These are phyloP conservation scores for Crematogaster levior DNA, from an alignment of 2,888 invertebrate genomes.

Conservation along the genomic window DNA sequence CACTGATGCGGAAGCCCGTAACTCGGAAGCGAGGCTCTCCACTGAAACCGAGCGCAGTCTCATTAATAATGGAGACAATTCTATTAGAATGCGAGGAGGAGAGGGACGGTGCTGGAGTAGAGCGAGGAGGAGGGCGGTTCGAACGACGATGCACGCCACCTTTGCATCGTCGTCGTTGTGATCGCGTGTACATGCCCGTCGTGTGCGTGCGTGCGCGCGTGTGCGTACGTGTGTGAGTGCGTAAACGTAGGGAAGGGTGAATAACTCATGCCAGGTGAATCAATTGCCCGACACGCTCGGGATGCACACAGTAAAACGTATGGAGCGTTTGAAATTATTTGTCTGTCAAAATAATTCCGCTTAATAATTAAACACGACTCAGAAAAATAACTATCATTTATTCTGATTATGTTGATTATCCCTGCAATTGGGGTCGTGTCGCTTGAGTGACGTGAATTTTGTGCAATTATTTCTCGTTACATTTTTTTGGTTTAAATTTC, in stretches of 20 bases:
- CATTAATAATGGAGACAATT: slow-evolving; percentile 81
- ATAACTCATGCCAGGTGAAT: slow-evolving; percentile 40
- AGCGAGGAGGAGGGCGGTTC: slow-evolving; percentile 18
- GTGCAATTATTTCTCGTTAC: not conserved
- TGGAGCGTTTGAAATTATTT: not conserved
- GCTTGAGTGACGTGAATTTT: not conserved
- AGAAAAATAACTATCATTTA: not conserved
- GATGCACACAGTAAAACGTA: slow-evolving; percentile 4
- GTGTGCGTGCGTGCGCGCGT: slow-evolving; percentile 29
- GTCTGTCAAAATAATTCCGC: not conserved
- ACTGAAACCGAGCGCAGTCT: slow-evolving; percentile 67
- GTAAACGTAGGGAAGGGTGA: slow-evolving; percentile 43
- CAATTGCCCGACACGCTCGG: slow-evolving; percentile 37
- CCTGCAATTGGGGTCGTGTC: not conserved
- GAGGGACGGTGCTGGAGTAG: not conserved
- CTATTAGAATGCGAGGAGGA: slow-evolving; percentile 75
- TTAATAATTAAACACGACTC: not conserved
- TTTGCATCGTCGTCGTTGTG: slow-evolving; percentile 24
- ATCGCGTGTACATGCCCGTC: slow-evolving; percentile 16
- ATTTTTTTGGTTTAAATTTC: not conserved
- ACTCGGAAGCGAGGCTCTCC: slow-evolving; percentile 41
- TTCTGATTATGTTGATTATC: not conserved
- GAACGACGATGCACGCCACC: slow-evolving; percentile 50
- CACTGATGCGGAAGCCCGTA: slow-evolving; percentile 48
- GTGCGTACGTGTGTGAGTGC: slow-evolving; percentile 33